Evolutionary conservation across 2,888 invertebrate genomes (phyloP), one percentile per base, ranked within the genome.

Genomic region (Bhutanitis thaidina): DNA sequence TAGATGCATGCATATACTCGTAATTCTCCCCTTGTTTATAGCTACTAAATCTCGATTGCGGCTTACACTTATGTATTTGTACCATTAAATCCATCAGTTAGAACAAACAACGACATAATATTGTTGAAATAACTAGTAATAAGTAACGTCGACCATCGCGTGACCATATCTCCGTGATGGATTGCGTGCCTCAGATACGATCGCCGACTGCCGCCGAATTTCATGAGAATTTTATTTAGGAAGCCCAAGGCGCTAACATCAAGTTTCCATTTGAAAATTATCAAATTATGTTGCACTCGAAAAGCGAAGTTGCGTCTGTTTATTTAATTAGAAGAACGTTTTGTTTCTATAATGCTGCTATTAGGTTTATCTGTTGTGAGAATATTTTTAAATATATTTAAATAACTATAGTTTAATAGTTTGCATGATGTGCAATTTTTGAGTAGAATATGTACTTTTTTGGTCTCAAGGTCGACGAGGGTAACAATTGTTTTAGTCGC

Each of bases 121-220:
- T 74, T 65, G 61, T 62, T 70, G 67, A 69, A 73, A 65, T 69
- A 65, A 65, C 65, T 68, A 69, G 69, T 74, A 74, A 77, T 79
- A 79, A 80, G 78, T 78, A 79, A 76, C 73, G 61, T 63, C 60
- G 60, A 61, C 64, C 64, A 71, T 83, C 77, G 78, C 81, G 80
- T 86, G 82, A 74, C 74, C 76, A 71, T 74, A 64, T 65, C 67
- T 57, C 55, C 60, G 69, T 83, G 83, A 85, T 80, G 77, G 80
- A 85, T 86, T 73, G 82, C 82, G 81, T 82, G 87, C 73, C 65
- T 64, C 69, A 69, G 84, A 84, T 85, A 82, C 68, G 67, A 82
- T 85, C 83, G 68, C 60, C 57, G 65, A 59, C 65, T 75, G 76
- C 84, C 74, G 77, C 78, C 82, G 82, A 83, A 82, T 84, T 85